phyloP scores from a whole-genome alignment of 2,797 vertebrate genomes.

The Sebastes matsubarae region DNA sequence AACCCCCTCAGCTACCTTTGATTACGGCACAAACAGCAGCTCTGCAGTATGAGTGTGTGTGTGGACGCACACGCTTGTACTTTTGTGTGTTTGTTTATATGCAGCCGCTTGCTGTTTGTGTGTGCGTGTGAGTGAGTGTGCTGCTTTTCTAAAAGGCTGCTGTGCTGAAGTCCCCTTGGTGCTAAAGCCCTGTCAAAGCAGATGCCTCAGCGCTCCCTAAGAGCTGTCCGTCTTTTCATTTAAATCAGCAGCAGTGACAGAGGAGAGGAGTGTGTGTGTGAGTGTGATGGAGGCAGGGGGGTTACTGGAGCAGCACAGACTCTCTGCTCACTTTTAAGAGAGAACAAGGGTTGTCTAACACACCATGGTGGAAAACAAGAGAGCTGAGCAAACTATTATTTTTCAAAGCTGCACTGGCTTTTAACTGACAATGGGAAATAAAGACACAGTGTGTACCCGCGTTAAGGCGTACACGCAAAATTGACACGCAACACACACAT shows the following conservation, averaged over 20 bases:
- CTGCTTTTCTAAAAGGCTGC: constrained; percentile 30
- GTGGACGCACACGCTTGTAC: constrained; percentile 9
- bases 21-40: constrained; percentile 56
- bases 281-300: background rate
- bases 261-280: background rate
- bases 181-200: constrained; percentile 51
- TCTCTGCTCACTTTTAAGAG: constrained; percentile 25
- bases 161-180: constrained; percentile 33
- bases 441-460: background rate
- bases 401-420: constrained; percentile 19
- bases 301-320: constrained; percentile 17
- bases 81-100: background rate
- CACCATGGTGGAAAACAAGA: constrained; percentile 21
- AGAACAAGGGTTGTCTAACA: constrained; percentile 31
- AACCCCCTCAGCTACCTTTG: constrained; percentile 51
- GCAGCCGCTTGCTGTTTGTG: background rate
- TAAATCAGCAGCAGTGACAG: constrained; percentile 47
- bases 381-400: background rate
- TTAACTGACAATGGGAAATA: constrained; percentile 10
- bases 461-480: constrained; percentile 15
- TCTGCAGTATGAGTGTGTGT: constrained; percentile 15
- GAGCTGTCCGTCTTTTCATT: constrained; percentile 57
- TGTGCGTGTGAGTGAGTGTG: background rate
- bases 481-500: background rate
- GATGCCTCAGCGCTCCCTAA: constrained; percentile 52